phyloP scores from a whole-genome alignment of 2,113 vertebrate genomes.

The Puntigrus tetrazona region DNA sequence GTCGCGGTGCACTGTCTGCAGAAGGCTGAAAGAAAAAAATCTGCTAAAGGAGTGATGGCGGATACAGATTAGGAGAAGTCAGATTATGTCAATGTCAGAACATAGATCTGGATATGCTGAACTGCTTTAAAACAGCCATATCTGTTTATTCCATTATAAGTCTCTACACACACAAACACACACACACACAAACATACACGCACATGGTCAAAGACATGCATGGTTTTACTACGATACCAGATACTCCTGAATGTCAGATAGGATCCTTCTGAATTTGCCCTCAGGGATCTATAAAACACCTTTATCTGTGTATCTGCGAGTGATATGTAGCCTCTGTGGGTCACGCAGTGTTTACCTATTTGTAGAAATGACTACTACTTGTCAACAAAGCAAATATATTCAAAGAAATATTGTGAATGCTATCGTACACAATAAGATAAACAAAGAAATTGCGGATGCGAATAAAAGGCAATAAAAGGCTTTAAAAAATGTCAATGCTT shows the following conservation, averaged over 20 bases:
- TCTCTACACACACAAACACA: background rate
- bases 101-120: background rate
- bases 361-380: conserved; percentile 19
- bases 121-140: background rate
- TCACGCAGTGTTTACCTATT: background rate
- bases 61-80: background rate
- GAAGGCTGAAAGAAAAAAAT: background rate
- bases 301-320: conserved; percentile 10
- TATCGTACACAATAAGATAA: background rate
- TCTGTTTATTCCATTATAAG: conserved; percentile 1
- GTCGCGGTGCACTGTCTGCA: background rate
- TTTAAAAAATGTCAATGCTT: no score
- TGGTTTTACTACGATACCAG: conserved; percentile 47
- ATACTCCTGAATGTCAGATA: conserved; percentile 3
- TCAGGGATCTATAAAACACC: conserved; percentile 25
- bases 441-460: background rate
- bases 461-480: no score
- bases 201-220: background rate
- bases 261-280: background rate
- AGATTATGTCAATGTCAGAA: conserved; percentile 19
- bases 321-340: background rate
- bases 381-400: background rate
- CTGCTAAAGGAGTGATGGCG: background rate
- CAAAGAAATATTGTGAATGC: background rate
- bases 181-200: conserved; percentile 25